A percentile compares a stretch with the other conserved stretches of the same genome.
Conservation (phyloP, 1,140 invertebrate species). For the Muscidifurax raptorellus region DNA sequence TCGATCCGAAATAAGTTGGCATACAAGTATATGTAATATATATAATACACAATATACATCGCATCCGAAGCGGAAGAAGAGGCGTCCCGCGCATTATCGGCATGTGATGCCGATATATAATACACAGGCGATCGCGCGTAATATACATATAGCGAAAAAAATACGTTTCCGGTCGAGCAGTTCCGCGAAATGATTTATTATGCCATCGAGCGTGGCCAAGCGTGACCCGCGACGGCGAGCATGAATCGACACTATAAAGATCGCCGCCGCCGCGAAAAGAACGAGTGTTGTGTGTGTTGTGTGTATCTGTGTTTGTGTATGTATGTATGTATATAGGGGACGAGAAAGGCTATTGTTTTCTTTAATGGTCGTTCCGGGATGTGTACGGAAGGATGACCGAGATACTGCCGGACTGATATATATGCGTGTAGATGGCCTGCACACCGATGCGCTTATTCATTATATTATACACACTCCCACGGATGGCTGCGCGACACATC, state of each 20-base stretch:
- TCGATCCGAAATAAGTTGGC: too few relatives aligned
- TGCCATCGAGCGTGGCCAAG: constrained; percentile 70
- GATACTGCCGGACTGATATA: neutral
- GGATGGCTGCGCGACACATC: neutral
- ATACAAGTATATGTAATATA: too few relatives aligned
- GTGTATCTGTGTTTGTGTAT: too few relatives aligned
- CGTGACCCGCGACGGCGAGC: constrained; percentile 69
- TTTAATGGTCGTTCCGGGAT: constrained; percentile 61
- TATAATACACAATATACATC: too few relatives aligned
- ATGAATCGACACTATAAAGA: constrained; percentile 70
- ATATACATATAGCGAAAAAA: constrained; percentile 68
- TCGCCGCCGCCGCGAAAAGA: constrained; percentile 50
- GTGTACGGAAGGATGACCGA: neutral
- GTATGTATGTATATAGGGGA: neutral
- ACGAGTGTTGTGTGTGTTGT: neutral
- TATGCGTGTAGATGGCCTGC: neutral
- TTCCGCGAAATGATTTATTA: constrained; percentile 75
- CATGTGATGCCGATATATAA: too few relatives aligned
- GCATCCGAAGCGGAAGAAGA: neutral
- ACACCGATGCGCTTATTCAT: neutral
- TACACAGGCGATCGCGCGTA: constrained; percentile 45
- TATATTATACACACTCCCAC: neutral
- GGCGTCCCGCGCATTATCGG: neutral
- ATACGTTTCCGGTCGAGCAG: constrained; percentile 72
- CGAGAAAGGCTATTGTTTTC: constrained; percentile 65